Evolutionary conservation across 2,797 vertebrate species (phyloP).

Genomic region (Loris lydekkerianus): DNA sequence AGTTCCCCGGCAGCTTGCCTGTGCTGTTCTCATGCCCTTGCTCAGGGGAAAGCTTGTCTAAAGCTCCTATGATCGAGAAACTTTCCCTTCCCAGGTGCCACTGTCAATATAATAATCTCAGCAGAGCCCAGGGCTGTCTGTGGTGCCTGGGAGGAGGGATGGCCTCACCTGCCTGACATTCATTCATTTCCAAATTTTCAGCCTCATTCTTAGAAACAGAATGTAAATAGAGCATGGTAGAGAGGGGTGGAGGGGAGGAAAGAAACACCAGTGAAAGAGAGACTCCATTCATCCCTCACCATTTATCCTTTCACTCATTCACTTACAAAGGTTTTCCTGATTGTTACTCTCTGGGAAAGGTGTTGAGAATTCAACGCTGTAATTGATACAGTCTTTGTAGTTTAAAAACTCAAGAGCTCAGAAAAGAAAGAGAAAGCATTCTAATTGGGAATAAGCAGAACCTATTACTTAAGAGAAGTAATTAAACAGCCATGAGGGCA

Average conservation of each 20-base stretch:
- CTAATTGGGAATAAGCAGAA: neutral
- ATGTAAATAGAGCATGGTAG: neutral
- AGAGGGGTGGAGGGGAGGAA: neutral
- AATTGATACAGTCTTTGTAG: neutral
- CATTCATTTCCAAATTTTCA: neutral
- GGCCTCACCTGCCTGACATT: neutral
- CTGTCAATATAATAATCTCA: neutral
- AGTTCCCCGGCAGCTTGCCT: neutral
- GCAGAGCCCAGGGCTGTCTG: neutral
- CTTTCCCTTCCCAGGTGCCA: neutral
- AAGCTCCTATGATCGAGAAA: neutral
- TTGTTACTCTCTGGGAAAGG: neutral
- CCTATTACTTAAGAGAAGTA: neutral
- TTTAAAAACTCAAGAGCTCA: neutral
- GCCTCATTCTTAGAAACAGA: neutral
- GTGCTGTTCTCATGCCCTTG: neutral
- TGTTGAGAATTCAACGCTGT: neutral
- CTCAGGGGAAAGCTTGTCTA: neutral
- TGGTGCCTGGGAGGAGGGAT: neutral
- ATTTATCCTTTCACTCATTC: neutral
- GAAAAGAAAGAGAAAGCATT: neutral
- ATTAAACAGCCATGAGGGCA: neutral
- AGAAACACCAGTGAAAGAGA: neutral
- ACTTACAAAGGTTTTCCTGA: neutral
- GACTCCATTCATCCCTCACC: neutral